Percentiles rank a stretch among this genome's conserved stretches.
Evolutionary conservation across 2,797 vertebrate species (phyloP).

Genomic region (Protosalanx chinensis): DNA sequence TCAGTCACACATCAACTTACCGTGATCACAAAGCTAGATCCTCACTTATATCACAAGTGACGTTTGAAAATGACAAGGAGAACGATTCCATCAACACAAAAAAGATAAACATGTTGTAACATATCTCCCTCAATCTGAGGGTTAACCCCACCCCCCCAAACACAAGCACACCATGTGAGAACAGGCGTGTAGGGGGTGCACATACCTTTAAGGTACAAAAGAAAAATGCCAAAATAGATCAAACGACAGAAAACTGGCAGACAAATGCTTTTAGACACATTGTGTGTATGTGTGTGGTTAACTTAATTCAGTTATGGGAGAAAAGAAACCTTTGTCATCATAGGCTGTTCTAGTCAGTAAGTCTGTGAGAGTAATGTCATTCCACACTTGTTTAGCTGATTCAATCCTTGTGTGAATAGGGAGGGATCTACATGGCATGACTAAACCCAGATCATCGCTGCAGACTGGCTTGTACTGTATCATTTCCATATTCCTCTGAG

Average conservation of each 20-base stretch:
- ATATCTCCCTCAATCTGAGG: conserved; percentile 77
- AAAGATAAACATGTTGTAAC: conserved; percentile 54
- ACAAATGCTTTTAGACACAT: conserved; percentile 35
- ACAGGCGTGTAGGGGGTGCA: conserved; percentile 51
- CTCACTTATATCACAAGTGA: conserved; percentile 25
- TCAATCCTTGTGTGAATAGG: not conserved
- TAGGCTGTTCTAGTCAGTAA: conserved; percentile 43
- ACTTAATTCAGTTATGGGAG: conserved; percentile 36
- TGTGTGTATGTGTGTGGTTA: conserved; percentile 8
- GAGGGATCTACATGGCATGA: not conserved
- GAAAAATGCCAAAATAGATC: conserved; percentile 60
- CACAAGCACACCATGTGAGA: conserved; percentile 56
- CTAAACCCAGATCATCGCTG: conserved; percentile 7
- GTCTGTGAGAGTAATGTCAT: conserved; percentile 43
- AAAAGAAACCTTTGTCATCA: conserved; percentile 33
- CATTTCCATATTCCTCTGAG: not conserved
- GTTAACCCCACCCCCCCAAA: conserved; percentile 49
- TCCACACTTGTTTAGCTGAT: conserved; percentile 42
- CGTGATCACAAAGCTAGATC: conserved; percentile 41
- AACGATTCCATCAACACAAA: conserved; percentile 49
- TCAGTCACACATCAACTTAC: conserved; percentile 38
- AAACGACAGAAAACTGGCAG: conserved; percentile 46
- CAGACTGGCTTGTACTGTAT: conserved; percentile 11
- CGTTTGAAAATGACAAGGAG: conserved; percentile 40
- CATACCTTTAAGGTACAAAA: conserved; percentile 82